These are phyloP conservation scores for Actinia equina DNA, from an alignment of 64 coral and sea anemone species.

Conservation along the genomic window DNA sequence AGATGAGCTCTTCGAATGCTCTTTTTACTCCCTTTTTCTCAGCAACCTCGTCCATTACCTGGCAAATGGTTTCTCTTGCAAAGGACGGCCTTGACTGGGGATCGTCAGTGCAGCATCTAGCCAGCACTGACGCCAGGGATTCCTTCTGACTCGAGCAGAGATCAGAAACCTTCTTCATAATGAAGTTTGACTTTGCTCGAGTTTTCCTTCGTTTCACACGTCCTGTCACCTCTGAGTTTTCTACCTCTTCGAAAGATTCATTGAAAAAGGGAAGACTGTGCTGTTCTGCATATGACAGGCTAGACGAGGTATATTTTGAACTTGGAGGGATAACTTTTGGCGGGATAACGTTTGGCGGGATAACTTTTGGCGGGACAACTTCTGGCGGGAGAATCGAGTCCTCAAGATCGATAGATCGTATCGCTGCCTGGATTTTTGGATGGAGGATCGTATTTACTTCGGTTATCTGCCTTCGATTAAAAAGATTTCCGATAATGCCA, in stretches of 20 bases:
- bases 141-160: conserved; percentile 15
- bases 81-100: neutral
- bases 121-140: conserved; percentile 31
- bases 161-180: neutral
- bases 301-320: neutral
- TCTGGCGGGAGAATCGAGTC: neutral
- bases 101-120: neutral
- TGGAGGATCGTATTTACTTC: neutral
- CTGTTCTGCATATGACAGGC: neutral
- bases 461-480: conserved; percentile 6
- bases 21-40: neutral
- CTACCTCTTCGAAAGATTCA: conserved; percentile 12
- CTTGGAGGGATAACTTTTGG: neutral
- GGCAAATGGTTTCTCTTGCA: neutral
- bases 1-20: conserved; percentile 33
- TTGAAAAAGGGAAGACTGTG: neutral
- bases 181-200: neutral
- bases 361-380: conserved; percentile 21
- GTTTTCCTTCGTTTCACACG: conserved; percentile 30
- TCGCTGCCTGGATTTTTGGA: neutral
- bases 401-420: conserved; percentile 22
- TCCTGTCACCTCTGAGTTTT: conserved; percentile 6
- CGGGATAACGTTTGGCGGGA: neutral
- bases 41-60: conserved; percentile 29
- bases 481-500: conserved; percentile 29